Percentiles rank a stretch among this genome's conserved stretches.
phyloP scores from a whole-genome alignment of 1,140 invertebrate species.

The Lepidotrigona ventralis region DNA sequence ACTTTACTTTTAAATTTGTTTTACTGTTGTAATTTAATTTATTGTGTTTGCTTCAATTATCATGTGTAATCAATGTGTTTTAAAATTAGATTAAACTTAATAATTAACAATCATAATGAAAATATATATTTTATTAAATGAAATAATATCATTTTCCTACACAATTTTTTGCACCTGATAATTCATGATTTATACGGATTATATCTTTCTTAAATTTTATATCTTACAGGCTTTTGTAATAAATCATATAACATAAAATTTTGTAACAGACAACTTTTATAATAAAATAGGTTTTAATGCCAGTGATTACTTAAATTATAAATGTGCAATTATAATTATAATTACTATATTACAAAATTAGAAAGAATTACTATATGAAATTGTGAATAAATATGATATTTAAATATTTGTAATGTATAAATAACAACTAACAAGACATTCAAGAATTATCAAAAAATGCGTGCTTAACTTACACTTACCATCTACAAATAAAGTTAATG shows the following conservation, averaged over 20 bases:
- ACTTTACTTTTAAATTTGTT: background rate
- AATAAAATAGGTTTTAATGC: background rate
- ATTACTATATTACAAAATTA: background rate
- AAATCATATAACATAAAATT: background rate
- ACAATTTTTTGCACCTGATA: background rate
- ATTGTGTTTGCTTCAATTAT: background rate
- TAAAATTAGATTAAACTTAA: background rate
- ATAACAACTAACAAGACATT: conserved; percentile 21
- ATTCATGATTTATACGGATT: background rate
- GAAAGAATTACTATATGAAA: background rate
- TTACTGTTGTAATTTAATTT: background rate
- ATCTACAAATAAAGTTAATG: conserved; percentile 73
- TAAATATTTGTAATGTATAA: conserved; percentile 19
- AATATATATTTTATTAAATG: background rate
- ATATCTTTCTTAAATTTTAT: background rate
- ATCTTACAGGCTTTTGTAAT: background rate
- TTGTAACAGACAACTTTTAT: background rate
- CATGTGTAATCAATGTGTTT: background rate
- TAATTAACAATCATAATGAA: background rate
- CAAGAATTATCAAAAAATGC: conserved; percentile 16
- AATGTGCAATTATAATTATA: background rate
- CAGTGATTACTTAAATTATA: background rate
- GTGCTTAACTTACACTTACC: conserved; percentile 66
- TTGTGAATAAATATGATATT: background rate
- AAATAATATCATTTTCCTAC: background rate